Percentiles rank a stretch among this genome's conserved stretches.
Conservation (phyloP, 1,140 invertebrate genomes). For the Calycopis cecrops region DNA sequence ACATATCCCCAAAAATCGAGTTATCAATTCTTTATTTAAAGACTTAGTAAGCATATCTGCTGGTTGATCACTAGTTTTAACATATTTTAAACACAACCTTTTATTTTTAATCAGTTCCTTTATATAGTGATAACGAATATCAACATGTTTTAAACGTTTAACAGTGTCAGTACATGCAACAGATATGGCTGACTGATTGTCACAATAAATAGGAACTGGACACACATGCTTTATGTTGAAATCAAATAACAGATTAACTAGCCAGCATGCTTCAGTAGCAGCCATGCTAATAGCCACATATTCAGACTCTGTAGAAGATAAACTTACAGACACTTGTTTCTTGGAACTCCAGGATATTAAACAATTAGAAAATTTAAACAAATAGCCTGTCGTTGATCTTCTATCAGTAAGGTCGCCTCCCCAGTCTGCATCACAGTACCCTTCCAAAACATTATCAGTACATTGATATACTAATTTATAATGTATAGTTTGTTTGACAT, state of each 20-base stretch:
- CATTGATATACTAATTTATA: conserved; percentile 31
- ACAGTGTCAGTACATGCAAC: conserved; percentile 29
- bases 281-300: conserved; percentile 53
- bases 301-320: conserved; percentile 63
- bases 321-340: conserved; percentile 51
- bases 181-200: conserved; percentile 32
- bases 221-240: conserved; percentile 29
- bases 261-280: conserved; percentile 47
- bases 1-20: conserved; percentile 23
- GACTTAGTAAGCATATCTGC: conserved; percentile 37
- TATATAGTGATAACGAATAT: conserved; percentile 36
- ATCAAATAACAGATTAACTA: conserved; percentile 39
- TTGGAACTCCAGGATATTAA: conserved; percentile 52
- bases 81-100: conserved; percentile 29
- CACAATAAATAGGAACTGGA: conserved; percentile 31
- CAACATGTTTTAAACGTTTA: conserved; percentile 37
- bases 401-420: conserved; percentile 35
- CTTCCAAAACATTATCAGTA: conserved; percentile 19
- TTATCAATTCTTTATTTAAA: conserved; percentile 28
- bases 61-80: conserved; percentile 28
- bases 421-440: conserved; percentile 49
- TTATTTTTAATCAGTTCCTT: conserved; percentile 32
- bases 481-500: conserved; percentile 33
- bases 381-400: conserved; percentile 36
- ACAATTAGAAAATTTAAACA: conserved; percentile 41